Evolutionary conservation across 2,888 invertebrate species (phyloP), one percentile per base, ranked within the genome.

Genomic region (Nomada goodeniana): DNA sequence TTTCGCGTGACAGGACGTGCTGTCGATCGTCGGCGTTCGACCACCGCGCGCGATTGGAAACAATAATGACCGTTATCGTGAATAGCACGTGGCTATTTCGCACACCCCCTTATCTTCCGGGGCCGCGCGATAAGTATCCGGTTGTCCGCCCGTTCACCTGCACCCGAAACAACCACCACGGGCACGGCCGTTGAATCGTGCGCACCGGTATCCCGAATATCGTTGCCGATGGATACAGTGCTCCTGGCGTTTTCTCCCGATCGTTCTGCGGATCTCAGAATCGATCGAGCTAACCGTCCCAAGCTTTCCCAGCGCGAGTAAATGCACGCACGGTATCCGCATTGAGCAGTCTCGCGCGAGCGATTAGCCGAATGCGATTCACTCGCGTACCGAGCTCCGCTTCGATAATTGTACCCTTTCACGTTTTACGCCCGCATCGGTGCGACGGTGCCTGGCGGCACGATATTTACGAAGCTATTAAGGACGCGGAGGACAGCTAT

Each of bases 81-180:
- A 69, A 47, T 50, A 79, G 81, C 90, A 90, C 84, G 84, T 86
- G 89, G 86, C 75, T 64, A 80, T 84, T 89, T 90, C 88, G 86
- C 89, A 89, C 82, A 83, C 65, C 74, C 80, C 82, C 82, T 83
- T 84, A 84, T 86, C 85, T 68, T 73, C 36, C 23, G 5, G 55
- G 60, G 64, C 60, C 83, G 78, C 74, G 71, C 15, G 80, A 85
- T 83, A 71, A 73, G 61, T 69, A 84, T 67, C 63, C 65, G 26
- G 57, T 20, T 18, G 36, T 68, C 29, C 5, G 36, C 36, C 5
- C 36, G 36, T 36, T 36, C 36, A 36, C 36, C 36, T 36, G 36
- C 36, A 7, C 36, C 36, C 36, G 36, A 36, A 36, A 36, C 36
- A 36, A 36, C 36, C 36, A 36, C 7, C 36, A 36, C 36, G 0